Evolutionary conservation across 2,797 vertebrate species (phyloP), one percentile per base, ranked within the genome.

Genomic region (Phrynocephalus forsythii): DNA sequence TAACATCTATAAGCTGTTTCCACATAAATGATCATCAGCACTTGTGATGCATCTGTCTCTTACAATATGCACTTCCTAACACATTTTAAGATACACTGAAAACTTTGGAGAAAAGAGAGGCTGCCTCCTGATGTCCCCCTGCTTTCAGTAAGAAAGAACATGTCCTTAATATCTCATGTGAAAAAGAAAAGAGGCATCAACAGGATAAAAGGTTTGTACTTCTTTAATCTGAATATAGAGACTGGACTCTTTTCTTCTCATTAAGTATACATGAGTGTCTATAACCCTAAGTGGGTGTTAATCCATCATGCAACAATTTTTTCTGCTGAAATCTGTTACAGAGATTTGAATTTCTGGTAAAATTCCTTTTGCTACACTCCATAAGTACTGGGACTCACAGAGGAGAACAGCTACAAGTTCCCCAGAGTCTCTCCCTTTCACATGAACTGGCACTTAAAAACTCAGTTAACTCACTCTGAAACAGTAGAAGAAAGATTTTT

Each of bases 11-110:
- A 86, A 85, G 86, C 88, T 90, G 4, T 66, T 87, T 69, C 60
- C n/a, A 89, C 86, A 52, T 87, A 91, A 93, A 90, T 11, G 26
- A 92, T 78, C 78, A 78, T 82, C 91, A 89, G 87, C 89, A 28
- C 89, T 93, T 75, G 73, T 90, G 86, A 80, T 81, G 85, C 84
- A 89, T 92, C 94, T 91, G 86, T 95, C 92, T 95, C 93, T 48
- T 2, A 0, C 90, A 90, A 87, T 63, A 87, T 24, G 86, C 83
- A 90, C 84, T 48, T 93, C 89, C 86, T 8, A 87, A 94, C 73
- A 87, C 8, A 16, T 91, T 92, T 80, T 83, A 79, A 68, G 85
- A 92, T 85, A 89, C 30, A 50, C 28, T 5, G 9, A 84, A 90
- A 93, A 91, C 91, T 88, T 79, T 76, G 79, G 83, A 88, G 91